Percentiles rank a stretch among this genome's conserved stretches.
phyloP scores from a whole-genome alignment of 30 jellyfish, hydroid and myxozoan species.

The Hydra vulgaris region DNA sequence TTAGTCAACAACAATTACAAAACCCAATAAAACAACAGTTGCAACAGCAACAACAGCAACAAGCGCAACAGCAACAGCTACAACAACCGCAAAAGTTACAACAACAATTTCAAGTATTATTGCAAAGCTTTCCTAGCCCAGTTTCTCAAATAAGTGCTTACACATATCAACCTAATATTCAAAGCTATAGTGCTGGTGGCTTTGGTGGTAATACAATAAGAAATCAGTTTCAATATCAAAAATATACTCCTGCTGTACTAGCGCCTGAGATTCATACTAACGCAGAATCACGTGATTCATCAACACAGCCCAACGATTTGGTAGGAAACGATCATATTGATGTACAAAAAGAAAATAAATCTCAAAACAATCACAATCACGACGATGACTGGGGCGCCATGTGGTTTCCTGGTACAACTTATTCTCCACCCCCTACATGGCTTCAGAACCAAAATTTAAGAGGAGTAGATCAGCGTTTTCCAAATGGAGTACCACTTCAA shows the following conservation, averaged over 20 bases:
- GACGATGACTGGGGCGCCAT: conserved; percentile 23
- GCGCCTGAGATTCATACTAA: conserved; percentile 7
- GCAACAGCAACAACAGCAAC: background rate
- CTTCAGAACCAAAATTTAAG: background rate
- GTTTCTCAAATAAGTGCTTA: background rate
- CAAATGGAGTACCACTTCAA: background rate
- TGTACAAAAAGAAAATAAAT: conserved; percentile 14
- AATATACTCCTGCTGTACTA: background rate
- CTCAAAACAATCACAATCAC: conserved; percentile 10
- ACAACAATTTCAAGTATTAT: background rate
- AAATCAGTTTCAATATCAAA: background rate
- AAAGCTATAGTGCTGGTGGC: background rate
- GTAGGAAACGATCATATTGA: conserved; percentile 12
- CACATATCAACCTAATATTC: background rate
- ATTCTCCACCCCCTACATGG: conserved; percentile 86
- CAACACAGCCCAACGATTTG: conserved; percentile 3
- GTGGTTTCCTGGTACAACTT: conserved; percentile 95
- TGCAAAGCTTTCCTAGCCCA: background rate
- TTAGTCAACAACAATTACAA: background rate
- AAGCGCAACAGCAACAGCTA: background rate
- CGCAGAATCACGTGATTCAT: conserved; percentile 15
- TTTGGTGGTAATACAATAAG: background rate
- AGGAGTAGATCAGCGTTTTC: background rate
- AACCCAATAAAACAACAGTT: background rate
- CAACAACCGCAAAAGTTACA: background rate